Percentiles rank a stretch among this genome's conserved stretches.
Conservation (phyloP, 1,140 invertebrate species). For the Drosophila ironensis region DNA sequence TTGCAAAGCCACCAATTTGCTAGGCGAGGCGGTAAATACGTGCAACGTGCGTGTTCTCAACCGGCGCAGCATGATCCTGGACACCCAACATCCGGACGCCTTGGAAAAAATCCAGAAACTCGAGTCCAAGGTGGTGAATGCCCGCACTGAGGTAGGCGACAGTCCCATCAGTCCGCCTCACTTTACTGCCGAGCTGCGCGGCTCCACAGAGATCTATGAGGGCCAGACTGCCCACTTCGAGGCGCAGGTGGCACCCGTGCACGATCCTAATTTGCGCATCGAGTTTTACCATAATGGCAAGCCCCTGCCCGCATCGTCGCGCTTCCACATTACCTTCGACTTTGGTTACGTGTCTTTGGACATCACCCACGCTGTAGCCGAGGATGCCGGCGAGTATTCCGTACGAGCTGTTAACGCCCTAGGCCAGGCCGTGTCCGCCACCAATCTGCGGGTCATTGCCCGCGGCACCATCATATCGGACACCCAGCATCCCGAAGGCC, state of each 20-base stretch:
- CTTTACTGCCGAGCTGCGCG: constrained; percentile 91
- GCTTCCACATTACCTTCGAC: constrained; percentile 96
- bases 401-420: constrained; percentile 94
- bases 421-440: constrained; percentile 92
- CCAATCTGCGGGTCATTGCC: constrained; percentile 91
- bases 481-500: constrained; percentile 96
- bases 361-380: constrained; percentile 93
- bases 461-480: constrained; percentile 95
- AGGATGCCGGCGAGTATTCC: constrained; percentile 97
- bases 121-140: constrained; percentile 90
- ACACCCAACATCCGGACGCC: constrained; percentile 96
- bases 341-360: constrained; percentile 97
- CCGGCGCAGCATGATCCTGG: constrained; percentile 91
- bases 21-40: constrained; percentile 96
- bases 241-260: constrained; percentile 94
- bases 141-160: constrained; percentile 91
- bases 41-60: constrained; percentile 92
- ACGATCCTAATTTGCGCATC: constrained; percentile 94
- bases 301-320: constrained; percentile 91
- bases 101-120: constrained; percentile 95
- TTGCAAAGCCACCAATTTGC: constrained; percentile 94
- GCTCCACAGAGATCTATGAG: constrained; percentile 92
- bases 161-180: constrained; percentile 89
- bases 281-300: constrained; percentile 96
- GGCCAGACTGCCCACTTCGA: constrained; percentile 95